Base-by-base conservation (phyloP, 2,797 vertebrate species). In the Onychomys leucogaster region DNA sequence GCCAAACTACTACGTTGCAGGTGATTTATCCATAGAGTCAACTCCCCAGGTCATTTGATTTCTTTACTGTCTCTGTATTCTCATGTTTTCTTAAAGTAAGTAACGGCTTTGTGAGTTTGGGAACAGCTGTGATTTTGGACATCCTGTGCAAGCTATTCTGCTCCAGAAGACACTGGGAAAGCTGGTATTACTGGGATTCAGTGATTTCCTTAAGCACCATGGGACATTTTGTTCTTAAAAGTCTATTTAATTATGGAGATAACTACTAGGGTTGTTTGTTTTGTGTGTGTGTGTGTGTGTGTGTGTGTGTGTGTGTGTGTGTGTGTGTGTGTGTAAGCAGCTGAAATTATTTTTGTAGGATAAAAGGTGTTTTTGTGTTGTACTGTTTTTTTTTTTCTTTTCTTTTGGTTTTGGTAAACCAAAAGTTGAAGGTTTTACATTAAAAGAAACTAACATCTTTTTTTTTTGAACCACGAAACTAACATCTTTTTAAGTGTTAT, bases 161-260 rank as follows among this genome's bases (percentile, higher is more conserved):
- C 75, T 59, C 34, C 21, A 69, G 77, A 25, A 81, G 25, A 69
- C 82, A 43, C 29, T 25, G 34, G 77, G 81, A 90, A 41, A 23
- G 12, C 25, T 37, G 29, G 9, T 29, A 37, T 73, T 1, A 55
- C 49, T 25, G 34, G n/a, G 1, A 32, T 59, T 92, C 57, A 17
- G 0, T 16, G 5, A 32, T 75, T 29, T 32, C 46, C 34, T 59
- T 69, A 69, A n/a, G 16, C 57, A 46, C 8, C 19, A 88, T 61
- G 52, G 16, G 25, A 81, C 43, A 69, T 12, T 91, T 90, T 23
- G 78, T 71, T 82, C 78, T 89, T 82, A 92, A 87, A 95, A 92
- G 41, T 13, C 23, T 63, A 67, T 63, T 76, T 83, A 93, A 34
- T 65, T 37, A 69, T 4, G 32, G 46, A 71, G 43, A 55, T 91